phyloP scores from a whole-genome alignment of 1,140 invertebrate species.

The Diorhabda elongata region DNA sequence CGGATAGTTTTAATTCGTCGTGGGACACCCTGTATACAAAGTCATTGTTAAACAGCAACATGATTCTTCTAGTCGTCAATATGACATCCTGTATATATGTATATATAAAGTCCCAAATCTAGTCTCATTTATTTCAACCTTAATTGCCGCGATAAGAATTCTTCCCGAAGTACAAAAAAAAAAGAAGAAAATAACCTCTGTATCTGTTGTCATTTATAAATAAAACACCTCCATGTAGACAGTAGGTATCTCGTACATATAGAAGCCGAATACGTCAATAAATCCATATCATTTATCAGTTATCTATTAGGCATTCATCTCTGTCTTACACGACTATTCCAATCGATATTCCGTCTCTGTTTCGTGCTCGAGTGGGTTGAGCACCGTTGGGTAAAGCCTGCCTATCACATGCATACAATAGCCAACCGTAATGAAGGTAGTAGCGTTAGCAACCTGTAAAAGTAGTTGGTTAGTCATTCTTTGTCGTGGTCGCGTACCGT shows the following conservation, averaged over 20 bases:
- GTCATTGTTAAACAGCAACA: too few species aligned
- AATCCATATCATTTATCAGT: constrained; percentile 37
- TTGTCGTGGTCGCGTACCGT: constrained; percentile 45
- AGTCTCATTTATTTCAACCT: too few species aligned
- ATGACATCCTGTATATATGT: too few species aligned
- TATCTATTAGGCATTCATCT: constrained; percentile 24
- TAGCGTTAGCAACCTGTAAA: constrained; percentile 43
- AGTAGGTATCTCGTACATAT: constrained; percentile 26
- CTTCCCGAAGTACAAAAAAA: constrained; percentile 13
- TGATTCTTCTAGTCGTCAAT: too few species aligned
- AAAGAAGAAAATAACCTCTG: constrained; percentile 3
- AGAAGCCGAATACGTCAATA: constrained; percentile 40
- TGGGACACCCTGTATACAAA: too few species aligned
- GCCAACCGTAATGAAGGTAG: constrained; percentile 45
- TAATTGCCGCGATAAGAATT: neutral
- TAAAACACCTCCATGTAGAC: constrained; percentile 30
- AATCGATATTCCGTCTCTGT: constrained; percentile 17
- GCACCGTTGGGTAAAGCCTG: constrained; percentile 42
- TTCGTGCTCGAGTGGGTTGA: constrained; percentile 38
- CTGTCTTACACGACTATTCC: constrained; percentile 9
- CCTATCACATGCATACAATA: constrained; percentile 43
- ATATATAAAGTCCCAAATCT: too few species aligned
- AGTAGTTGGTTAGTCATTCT: constrained; percentile 46
- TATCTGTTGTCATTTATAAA: constrained; percentile 24
- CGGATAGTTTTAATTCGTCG: too few species aligned